phyloP scores from a whole-genome alignment of 1,140 invertebrate genomes.

The Euura lappo region DNA sequence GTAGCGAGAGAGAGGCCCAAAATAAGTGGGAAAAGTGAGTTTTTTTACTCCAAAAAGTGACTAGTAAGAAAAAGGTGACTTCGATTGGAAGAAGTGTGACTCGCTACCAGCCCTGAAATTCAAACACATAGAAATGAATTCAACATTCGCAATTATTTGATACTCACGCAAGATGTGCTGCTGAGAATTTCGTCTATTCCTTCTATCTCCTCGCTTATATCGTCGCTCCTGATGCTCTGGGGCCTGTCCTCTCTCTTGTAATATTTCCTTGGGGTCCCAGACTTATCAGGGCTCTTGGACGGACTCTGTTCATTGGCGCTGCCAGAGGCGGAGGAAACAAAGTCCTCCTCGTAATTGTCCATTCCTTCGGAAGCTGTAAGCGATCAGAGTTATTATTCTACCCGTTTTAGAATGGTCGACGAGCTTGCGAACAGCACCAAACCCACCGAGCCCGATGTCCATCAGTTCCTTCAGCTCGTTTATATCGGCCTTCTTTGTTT shows the following conservation, averaged over 20 bases:
- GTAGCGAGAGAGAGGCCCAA: too few species aligned
- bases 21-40: too few species aligned
- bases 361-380: conserved; percentile 45
- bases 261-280: conserved; percentile 35
- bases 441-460: conserved; percentile 53
- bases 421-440: neutral
- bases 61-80: too few species aligned
- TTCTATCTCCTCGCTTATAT: conserved; percentile 55
- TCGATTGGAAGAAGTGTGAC: too few species aligned
- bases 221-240: conserved; percentile 46
- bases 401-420: conserved; percentile 16
- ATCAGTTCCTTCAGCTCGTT: conserved; percentile 59
- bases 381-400: conserved; percentile 14
- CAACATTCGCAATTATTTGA: conserved; percentile 1
- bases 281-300: conserved; percentile 44
- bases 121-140: too few species aligned
- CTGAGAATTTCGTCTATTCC: conserved; percentile 53
- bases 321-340: conserved; percentile 53
- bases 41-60: too few species aligned
- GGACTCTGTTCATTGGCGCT: conserved; percentile 55
- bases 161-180: conserved; percentile 56
- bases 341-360: conserved; percentile 59
- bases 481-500: conserved; percentile 56
- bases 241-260: conserved; percentile 40
- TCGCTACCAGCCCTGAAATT: too few species aligned